Evolutionary conservation across 2,888 invertebrate genomes (phyloP).

Genomic region (Drosophila emarginata): DNA sequence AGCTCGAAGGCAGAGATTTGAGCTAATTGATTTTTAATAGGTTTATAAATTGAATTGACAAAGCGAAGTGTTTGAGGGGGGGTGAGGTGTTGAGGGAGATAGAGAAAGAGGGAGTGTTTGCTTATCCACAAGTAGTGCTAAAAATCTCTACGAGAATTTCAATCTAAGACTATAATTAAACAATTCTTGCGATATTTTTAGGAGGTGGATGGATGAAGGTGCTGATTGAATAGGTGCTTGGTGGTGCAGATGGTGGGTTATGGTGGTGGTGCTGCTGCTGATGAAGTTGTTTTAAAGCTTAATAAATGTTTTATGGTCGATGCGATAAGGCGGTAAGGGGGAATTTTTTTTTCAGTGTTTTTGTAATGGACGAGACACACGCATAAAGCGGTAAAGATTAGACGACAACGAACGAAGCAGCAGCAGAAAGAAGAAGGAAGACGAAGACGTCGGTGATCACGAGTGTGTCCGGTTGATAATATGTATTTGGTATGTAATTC

Average conservation of each 20-base stretch:
- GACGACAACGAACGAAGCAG: constrained; percentile 1
- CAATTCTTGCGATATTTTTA: constrained; percentile 40
- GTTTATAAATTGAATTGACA: constrained; percentile 54
- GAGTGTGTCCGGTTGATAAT: constrained; percentile 1
- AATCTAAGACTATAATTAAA: constrained; percentile 62
- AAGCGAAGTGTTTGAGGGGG: neutral
- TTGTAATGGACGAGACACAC: constrained; percentile 1
- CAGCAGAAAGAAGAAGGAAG: neutral
- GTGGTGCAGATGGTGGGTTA: neutral
- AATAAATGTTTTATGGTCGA: constrained; percentile 62
- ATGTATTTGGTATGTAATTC: constrained; percentile 1
- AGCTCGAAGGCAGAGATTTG: constrained; percentile 38
- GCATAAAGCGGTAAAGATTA: constrained; percentile 9
- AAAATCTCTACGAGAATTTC: constrained; percentile 61
- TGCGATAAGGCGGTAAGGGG: constrained; percentile 56
- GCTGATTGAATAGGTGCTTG: neutral
- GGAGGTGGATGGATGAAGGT: neutral
- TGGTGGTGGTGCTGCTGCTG: constrained; percentile 10
- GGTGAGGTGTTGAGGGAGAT: neutral
- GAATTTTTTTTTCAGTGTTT: constrained; percentile 21
- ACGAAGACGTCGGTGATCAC: neutral
- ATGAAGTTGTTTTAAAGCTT: constrained; percentile 56
- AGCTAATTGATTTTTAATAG: constrained; percentile 68
- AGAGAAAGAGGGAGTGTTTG: neutral
- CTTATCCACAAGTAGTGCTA: constrained; percentile 66